Conservation (phyloP, 2,113 vertebrate species). For the Mormyrus lacerda region DNA sequence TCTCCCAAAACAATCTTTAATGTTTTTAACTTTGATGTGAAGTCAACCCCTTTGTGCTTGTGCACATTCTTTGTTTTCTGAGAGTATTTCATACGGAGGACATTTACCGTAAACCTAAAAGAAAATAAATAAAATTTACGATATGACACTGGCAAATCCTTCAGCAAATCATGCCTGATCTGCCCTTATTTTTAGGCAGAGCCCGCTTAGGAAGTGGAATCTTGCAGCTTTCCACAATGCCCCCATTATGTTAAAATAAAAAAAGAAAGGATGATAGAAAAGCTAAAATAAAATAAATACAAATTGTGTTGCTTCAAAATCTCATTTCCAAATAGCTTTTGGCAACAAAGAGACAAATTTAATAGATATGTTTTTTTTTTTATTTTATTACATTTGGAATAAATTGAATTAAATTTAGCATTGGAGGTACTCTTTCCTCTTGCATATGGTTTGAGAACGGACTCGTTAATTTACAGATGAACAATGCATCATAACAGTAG, state of each 20-base stretch:
- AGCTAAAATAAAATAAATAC: neutral
- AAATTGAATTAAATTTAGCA: conserved; percentile 20
- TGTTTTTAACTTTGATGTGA: conserved; percentile 8
- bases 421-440: conserved; percentile 9
- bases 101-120: neutral
- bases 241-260: neutral
- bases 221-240: neutral
- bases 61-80: neutral
- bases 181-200: neutral
- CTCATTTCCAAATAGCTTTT: conserved; percentile 12
- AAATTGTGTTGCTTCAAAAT: neutral
- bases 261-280: neutral
- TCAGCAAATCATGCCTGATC: neutral
- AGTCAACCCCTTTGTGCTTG: neutral
- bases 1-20: conserved; percentile 7
- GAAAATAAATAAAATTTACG: neutral
- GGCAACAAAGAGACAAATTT: conserved; percentile 25
- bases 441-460: conserved; percentile 1
- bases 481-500: neutral
- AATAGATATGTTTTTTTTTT: conserved; percentile 18
- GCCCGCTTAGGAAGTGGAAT: neutral
- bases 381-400: neutral
- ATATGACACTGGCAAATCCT: neutral
- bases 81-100: neutral
- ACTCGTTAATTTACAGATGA: neutral